Conservation (phyloP, 1,140 invertebrate genomes). For the Drosophila suzukii region DNA sequence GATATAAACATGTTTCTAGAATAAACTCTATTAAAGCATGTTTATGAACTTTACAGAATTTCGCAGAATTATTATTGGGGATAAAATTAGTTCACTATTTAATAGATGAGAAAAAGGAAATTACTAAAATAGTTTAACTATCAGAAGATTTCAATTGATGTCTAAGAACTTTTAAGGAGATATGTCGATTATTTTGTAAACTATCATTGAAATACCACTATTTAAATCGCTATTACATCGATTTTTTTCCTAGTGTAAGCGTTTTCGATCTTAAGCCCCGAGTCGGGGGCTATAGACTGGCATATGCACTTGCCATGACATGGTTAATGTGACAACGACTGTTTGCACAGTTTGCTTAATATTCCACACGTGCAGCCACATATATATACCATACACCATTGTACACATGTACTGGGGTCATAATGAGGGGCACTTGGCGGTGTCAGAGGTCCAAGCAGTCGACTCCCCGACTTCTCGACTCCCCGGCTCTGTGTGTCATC, state of each 20-base stretch:
- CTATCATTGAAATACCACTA: no score
- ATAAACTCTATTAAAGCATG: no score
- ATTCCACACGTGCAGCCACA: conserved; percentile 51
- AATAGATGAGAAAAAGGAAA: no score
- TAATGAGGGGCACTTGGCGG: conserved; percentile 48
- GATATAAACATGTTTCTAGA: no score
- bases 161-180: no score
- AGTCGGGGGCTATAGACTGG: conserved; percentile 33
- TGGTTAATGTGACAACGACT: conserved; percentile 54
- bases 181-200: no score
- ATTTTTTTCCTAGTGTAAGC: conserved; percentile 2
- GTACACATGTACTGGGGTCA: conserved; percentile 18
- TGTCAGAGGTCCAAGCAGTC: conserved; percentile 36
- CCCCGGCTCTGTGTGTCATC: conserved; percentile 59
- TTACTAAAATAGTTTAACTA: no score
- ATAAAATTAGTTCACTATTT: no score
- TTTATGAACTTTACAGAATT: no score
- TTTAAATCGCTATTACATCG: not conserved
- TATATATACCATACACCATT: conserved; percentile 3
- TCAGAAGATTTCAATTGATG: no score
- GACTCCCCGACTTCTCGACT: conserved; percentile 6
- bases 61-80: no score
- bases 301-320: conserved; percentile 55
- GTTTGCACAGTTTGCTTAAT: conserved; percentile 67
- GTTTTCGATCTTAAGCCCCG: not conserved